Evolutionary conservation across 2,888 invertebrate species (phyloP).

Genomic region (Eilema griseolum): DNA sequence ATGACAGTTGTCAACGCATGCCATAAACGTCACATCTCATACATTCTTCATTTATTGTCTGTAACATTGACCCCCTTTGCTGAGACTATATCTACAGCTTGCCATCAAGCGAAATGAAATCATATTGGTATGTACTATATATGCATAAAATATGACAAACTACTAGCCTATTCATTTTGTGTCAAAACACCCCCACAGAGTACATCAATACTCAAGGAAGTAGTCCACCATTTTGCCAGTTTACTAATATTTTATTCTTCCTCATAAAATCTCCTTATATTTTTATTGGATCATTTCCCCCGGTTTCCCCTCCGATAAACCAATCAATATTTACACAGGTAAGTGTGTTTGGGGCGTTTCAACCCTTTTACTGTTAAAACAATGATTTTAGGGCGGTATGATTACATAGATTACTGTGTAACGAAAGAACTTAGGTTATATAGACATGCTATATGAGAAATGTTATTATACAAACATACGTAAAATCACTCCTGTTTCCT

Average conservation of each 20-base stretch:
- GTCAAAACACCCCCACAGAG: conserved; percentile 4
- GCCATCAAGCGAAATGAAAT: no score
- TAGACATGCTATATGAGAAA: not conserved
- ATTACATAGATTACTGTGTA: conserved; percentile 10
- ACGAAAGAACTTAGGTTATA: not conserved
- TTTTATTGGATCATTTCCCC: conserved; percentile 33
- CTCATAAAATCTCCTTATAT: conserved; percentile 43
- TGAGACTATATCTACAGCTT: no score
- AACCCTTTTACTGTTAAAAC: conserved; percentile 35
- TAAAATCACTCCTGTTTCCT: no score
- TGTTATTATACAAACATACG: no score
- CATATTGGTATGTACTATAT: no score
- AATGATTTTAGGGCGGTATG: conserved; percentile 26
- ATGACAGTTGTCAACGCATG: no score
- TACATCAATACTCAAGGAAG: conserved; percentile 19
- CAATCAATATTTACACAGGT: conserved; percentile 39
- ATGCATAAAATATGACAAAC: not conserved
- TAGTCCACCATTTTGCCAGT: conserved; percentile 13
- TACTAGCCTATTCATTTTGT: not conserved
- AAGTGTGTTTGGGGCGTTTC: conserved; percentile 38
- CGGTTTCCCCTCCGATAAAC: conserved; percentile 24
- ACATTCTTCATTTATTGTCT: no score
- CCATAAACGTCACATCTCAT: no score
- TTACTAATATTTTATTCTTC: conserved; percentile 34
- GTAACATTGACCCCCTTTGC: no score